Evolutionary conservation across 2,888 invertebrate species (phyloP).

Genomic region (Andrena chrysosceles): DNA sequence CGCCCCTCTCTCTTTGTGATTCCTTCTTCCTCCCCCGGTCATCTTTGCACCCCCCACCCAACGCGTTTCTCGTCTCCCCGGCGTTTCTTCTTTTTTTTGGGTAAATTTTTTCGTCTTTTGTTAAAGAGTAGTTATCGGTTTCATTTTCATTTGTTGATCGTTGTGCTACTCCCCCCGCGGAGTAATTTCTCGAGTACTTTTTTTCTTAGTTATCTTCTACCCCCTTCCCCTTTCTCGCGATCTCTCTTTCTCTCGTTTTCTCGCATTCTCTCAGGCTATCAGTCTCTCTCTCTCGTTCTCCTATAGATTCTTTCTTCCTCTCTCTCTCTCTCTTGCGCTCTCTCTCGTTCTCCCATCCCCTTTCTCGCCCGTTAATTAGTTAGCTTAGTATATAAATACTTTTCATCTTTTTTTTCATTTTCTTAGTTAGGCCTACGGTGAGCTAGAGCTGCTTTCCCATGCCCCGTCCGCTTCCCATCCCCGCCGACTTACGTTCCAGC

Average conservation of each 20-base stretch:
- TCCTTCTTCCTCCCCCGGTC: slow-evolving; percentile 4
- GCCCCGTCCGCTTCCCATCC: background rate
- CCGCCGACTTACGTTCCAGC: slow-evolving; percentile 9
- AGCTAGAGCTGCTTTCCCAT: slow-evolving; percentile 79
- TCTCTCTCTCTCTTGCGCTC: slow-evolving; percentile 47
- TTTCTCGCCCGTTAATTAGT: slow-evolving; percentile 78
- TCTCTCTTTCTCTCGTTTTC: slow-evolving; percentile 23
- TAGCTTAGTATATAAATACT: slow-evolving; percentile 82
- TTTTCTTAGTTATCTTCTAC: slow-evolving; percentile 56
- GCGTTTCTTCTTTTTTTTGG: slow-evolving; percentile 42
- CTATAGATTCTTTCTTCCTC: slow-evolving; percentile 41
- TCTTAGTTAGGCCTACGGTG: slow-evolving; percentile 83
- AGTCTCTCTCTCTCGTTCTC: slow-evolving; percentile 54
- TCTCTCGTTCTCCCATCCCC: slow-evolving; percentile 56
- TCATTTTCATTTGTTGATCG: slow-evolving; percentile 68
- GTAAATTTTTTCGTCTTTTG: slow-evolving; percentile 49
- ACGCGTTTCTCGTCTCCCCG: slow-evolving; percentile 10
- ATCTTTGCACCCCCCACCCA: background rate
- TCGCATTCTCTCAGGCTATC: slow-evolving; percentile 38
- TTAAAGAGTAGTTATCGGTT: slow-evolving; percentile 57
- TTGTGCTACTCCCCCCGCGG: slow-evolving; percentile 74
- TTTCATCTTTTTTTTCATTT: slow-evolving; percentile 55
- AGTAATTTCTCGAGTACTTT: slow-evolving; percentile 68
- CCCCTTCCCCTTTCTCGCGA: slow-evolving; percentile 5
- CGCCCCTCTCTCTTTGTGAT: slow-evolving; percentile 44